Evolutionary conservation across 1,140 invertebrate genomes (phyloP).

Genomic region (Aphis craccivora): DNA sequence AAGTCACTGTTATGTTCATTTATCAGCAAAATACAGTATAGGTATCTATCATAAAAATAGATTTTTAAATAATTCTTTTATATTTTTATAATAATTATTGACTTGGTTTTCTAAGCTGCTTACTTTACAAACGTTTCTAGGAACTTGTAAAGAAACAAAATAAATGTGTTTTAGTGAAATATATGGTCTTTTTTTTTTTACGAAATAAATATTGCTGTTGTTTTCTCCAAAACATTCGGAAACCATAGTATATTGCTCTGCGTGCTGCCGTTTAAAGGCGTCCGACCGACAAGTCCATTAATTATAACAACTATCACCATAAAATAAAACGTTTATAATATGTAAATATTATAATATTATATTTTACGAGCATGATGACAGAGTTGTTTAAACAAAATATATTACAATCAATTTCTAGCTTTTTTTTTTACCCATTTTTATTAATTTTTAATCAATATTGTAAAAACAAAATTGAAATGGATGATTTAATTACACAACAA

Average conservation of each 20-base stretch:
- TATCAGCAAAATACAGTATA: not conserved
- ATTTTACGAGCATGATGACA: not conserved
- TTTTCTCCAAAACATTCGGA: not conserved
- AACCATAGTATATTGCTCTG: not conserved
- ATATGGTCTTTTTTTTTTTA: not conserved
- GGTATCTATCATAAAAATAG: not conserved
- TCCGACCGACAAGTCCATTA: not conserved
- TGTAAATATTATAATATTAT: conserved; percentile 9
- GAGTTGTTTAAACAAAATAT: not conserved
- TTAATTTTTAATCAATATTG: not conserved
- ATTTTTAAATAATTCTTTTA: not conserved
- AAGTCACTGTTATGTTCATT: not conserved
- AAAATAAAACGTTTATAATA: not conserved
- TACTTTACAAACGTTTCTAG: not conserved
- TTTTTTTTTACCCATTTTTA: not conserved
- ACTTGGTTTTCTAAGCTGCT: not conserved
- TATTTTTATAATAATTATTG: not conserved
- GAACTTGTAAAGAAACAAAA: not conserved
- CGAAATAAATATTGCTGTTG: not conserved
- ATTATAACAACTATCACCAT: not conserved
- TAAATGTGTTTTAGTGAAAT: not conserved
- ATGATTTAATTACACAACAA: not conserved
- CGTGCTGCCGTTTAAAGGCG: not conserved
- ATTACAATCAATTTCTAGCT: not conserved
- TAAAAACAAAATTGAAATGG: not conserved